Conservation (phyloP, 1,140 invertebrate species). For the Dreissena rostriformis region DNA sequence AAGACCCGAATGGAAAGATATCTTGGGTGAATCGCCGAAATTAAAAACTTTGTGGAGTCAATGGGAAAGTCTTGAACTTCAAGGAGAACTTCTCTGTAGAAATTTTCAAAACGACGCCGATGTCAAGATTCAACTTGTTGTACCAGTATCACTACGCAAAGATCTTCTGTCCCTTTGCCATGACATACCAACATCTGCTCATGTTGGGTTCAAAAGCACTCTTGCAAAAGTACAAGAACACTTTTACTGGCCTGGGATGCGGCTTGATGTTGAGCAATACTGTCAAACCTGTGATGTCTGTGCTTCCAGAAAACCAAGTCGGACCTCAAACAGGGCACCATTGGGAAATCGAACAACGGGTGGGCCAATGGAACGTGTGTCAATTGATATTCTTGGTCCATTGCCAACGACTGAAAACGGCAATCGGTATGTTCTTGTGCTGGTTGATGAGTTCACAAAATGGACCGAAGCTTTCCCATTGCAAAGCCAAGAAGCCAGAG, state of each 20-base stretch:
- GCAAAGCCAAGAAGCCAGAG: slow-evolving; percentile 5
- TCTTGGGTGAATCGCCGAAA: not conserved
- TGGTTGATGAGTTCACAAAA: slow-evolving; percentile 21
- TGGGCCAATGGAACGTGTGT: slow-evolving; percentile 29
- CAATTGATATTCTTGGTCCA: slow-evolving; percentile 27
- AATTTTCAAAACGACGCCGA: not conserved
- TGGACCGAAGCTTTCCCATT: slow-evolving; percentile 28
- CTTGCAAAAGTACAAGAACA: not conserved
- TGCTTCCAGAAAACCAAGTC: not conserved
- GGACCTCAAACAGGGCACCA: not conserved
- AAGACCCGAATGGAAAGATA: not conserved
- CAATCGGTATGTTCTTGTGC: slow-evolving; percentile 24
- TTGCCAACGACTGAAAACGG: slow-evolving; percentile 21
- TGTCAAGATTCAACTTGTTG: not conserved
- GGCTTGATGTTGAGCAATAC: slow-evolving; percentile 2
- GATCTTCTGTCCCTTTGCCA: not conserved
- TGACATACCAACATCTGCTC: slow-evolving; percentile 12
- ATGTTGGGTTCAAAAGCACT: slow-evolving; percentile 14
- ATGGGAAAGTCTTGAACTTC: not conserved
- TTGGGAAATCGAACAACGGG: not conserved
- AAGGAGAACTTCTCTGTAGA: not conserved
- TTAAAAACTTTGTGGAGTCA: slow-evolving; percentile 1
- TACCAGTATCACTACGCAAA: not conserved
- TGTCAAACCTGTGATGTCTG: slow-evolving; percentile 14
- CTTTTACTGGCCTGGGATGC: not conserved